Base-by-base conservation (phyloP, 2,797 vertebrate genomes). In the Glyptemys insculpta region DNA sequence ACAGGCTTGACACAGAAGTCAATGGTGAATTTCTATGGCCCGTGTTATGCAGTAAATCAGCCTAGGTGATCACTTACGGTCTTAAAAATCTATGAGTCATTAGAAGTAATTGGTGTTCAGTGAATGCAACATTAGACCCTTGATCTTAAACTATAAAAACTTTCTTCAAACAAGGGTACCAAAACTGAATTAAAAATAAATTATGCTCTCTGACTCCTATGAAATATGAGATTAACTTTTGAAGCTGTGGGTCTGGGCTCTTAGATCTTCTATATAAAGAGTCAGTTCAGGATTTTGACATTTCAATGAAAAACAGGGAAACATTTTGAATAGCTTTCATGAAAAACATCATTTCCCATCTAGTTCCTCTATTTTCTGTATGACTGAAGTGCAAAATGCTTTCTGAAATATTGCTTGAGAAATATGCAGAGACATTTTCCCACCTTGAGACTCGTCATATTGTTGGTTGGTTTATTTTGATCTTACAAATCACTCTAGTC, bases 391-490 rank as follows among this genome's bases (percentile, higher is more conserved):
- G 93, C 7, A 0, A 91, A 96, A 74, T 12, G 18, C 84, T 80
- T 78, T 65, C 44, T 15, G 52, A 76, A 91, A 95, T 79, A 90
- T 76, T 94, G 78, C 86, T 74, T 79, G 31, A 0, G 29, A 80
- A 88, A 79, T 25, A 94, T 19, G 65, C 56, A 83, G n/a, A 74
- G 83, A 34, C 68, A 50, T 53, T 57, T 21, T 56, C 62, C 72
- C 79, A 6, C 3, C 72, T 92, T 47, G 76, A 88, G 93, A 86
- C 59, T 56, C 87, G 79, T 92, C 79, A 86, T 68, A 87, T 68
- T 93, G 56, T 47, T 81, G 83, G n/a, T 59, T 89, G 87, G 92
- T 86, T 86, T 94, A 65, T 72, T 86, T 59, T 8, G 79, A 93
- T 87, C 76, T 81, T 57, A 37, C 65, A 82, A 86, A 37, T 90